Evolutionary conservation across 1,140 invertebrate genomes (phyloP).

Genomic region (Anagrus nilaparvatae): DNA sequence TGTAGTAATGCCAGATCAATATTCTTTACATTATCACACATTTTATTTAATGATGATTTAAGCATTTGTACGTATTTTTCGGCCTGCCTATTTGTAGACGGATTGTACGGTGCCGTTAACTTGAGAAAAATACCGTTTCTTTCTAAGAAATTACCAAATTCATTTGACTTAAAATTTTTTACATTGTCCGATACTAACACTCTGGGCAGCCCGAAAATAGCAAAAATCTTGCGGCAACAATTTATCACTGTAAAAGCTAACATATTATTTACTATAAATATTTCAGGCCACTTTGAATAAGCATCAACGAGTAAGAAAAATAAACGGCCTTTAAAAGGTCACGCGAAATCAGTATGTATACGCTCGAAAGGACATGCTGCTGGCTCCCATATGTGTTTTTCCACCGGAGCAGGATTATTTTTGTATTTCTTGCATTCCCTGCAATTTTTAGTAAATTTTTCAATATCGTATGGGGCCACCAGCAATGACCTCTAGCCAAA

Average conservation of each 20-base stretch:
- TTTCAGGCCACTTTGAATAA: neutral
- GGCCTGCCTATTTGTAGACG: slow-evolving; percentile 26
- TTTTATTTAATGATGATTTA: slow-evolving; percentile 20
- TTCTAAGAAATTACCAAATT: neutral
- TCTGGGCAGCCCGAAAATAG: neutral
- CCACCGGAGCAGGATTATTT: neutral
- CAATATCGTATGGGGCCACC: neutral
- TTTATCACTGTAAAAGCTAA: neutral
- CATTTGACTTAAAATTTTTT: neutral
- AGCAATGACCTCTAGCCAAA: slow-evolving; percentile 6
- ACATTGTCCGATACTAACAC: neutral
- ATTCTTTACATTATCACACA: too few species aligned
- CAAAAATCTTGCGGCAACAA: neutral
- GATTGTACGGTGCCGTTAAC: slow-evolving; percentile 23
- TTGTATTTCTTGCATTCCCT: neutral
- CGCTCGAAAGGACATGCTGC: slow-evolving; percentile 26
- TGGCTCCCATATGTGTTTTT: slow-evolving; percentile 15
- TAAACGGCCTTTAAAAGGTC: slow-evolving; percentile 19
- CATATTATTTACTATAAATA: neutral
- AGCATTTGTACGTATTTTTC: slow-evolving; percentile 29
- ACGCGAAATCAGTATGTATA: slow-evolving; percentile 35
- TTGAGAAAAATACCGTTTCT: slow-evolving; percentile 22
- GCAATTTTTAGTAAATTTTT: neutral
- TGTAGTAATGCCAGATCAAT: too few species aligned
- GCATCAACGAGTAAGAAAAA: neutral